Conservation (phyloP, 2,888 invertebrate genomes). For the Rhamphomyia laevipes region DNA sequence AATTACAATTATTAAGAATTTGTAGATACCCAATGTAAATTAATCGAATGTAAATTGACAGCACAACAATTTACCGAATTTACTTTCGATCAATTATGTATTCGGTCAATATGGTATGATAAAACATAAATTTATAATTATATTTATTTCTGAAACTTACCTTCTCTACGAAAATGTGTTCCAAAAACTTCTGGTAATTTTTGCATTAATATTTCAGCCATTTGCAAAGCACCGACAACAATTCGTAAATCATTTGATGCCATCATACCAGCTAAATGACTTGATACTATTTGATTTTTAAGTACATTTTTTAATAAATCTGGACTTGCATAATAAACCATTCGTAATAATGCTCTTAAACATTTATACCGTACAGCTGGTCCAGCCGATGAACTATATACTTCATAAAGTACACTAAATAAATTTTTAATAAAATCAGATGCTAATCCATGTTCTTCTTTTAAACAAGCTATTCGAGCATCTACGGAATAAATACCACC, state of each 20-base stretch:
- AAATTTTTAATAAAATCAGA: constrained; percentile 64
- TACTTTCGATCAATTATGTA: no score
- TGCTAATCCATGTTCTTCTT: constrained; percentile 57
- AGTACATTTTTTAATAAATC: constrained; percentile 67
- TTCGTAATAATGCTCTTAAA: constrained; percentile 85
- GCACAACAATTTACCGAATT: no score
- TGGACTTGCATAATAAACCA: constrained; percentile 90
- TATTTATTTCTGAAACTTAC: background rate
- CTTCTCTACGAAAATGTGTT: constrained; percentile 91
- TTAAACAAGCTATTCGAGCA: constrained; percentile 55
- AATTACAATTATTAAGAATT: no score
- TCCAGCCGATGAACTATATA: constrained; percentile 96
- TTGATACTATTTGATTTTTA: constrained; percentile 69
- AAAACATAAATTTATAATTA: no score
- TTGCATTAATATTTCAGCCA: constrained; percentile 94
- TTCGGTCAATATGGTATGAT: no score
- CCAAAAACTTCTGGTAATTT: constrained; percentile 92
- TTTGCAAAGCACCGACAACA: constrained; percentile 92
- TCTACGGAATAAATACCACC: constrained; percentile 35
- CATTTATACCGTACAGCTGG: constrained; percentile 96
- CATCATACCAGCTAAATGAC: constrained; percentile 97
- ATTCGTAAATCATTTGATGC: constrained; percentile 93
- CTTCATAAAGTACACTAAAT: constrained; percentile 92
- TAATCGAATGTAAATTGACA: no score
- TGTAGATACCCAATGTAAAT: no score